Percentiles rank a stretch among this genome's conserved stretches.
Conservation (phyloP, 2,797 vertebrate genomes). For the Pseudochirops corinnae region DNA sequence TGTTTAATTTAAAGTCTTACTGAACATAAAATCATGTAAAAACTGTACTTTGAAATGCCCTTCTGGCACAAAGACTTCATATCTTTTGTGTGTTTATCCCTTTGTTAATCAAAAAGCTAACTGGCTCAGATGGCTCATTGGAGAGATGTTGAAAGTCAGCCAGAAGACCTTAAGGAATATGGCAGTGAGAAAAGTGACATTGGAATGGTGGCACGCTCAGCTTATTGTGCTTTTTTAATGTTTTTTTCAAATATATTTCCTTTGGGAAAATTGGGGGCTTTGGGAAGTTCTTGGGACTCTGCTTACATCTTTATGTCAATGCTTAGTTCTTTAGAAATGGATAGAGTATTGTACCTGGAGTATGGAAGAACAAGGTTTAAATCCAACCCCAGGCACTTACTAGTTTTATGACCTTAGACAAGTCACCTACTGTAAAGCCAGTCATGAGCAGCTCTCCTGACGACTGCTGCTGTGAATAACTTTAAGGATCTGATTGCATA, state of each 20-base stretch:
- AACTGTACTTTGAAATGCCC: not conserved
- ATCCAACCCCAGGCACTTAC: not conserved
- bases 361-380: not conserved
- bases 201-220: not conserved
- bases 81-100: conserved; percentile 39
- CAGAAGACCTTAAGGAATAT: not conserved
- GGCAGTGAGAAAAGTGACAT: not conserved
- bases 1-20: conserved; percentile 14
- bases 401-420: not conserved
- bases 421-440: not conserved
- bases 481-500: too few species aligned
- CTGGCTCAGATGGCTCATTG: not conserved
- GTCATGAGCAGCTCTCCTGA: too few species aligned
- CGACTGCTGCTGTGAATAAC: too few species aligned
- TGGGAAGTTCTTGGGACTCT: not conserved
- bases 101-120: conserved; percentile 33
- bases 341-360: not conserved
- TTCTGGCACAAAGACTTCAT: conserved; percentile 12
- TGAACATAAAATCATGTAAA: not conserved
- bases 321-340: conserved; percentile 24
- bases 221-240: not conserved
- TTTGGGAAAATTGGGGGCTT: not conserved
- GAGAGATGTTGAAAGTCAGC: not conserved
- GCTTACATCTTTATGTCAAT: not conserved
- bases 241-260: conserved; percentile 13